Evolutionary conservation across 2,888 invertebrate genomes (phyloP), one percentile per base, ranked within the genome.

Genomic region (Allolobophora icterica): DNA sequence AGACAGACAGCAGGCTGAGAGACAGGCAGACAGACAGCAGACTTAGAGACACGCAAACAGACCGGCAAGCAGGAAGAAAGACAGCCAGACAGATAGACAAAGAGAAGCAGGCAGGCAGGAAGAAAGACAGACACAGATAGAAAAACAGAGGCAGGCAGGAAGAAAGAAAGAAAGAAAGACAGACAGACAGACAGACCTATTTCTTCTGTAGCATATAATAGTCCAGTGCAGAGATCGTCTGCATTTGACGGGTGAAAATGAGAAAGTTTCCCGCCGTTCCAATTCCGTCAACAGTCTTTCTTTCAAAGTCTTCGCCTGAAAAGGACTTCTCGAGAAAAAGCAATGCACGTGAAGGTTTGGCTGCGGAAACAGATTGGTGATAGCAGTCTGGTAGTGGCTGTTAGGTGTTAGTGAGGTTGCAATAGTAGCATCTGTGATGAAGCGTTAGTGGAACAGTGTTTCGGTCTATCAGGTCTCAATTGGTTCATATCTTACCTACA

Each of bases 1-100:
- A 90, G 42, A 89, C 35, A 89, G 40, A 90, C 84, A 71, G 13
- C 42, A 52, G 5, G 21, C 5, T n/a, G 87, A 90, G 34, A 90
- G 87, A 35, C 1, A 89, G 87, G 89, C 38, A 90, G 42, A 89
- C 35, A 89, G 40, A 90, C 84, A 71, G 30, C 71, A 90, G 90
- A 13, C n/a, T n/a, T n/a, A 89, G 30, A 83, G 90, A 89, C 38
- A 84, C 87, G 35, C 30, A 90, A 42, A 90, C 83, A 90, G 90
- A 89, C 83, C 87, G 40, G 89, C 83, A 84, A n/a, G n/a, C n/a
- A n/a, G n/a, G n/a, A n/a, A n/a, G n/a, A n/a, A n/a, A 90, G 19
- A 90, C 33, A 84, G 90, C 84, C 33, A 4, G 84, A 90, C 5
- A 87, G 87, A 89, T 24, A 89, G 15, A 6, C 21, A 90, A 89